Evolutionary conservation across 2,797 vertebrate species (phyloP).

Genomic region (Mus minutoides): DNA sequence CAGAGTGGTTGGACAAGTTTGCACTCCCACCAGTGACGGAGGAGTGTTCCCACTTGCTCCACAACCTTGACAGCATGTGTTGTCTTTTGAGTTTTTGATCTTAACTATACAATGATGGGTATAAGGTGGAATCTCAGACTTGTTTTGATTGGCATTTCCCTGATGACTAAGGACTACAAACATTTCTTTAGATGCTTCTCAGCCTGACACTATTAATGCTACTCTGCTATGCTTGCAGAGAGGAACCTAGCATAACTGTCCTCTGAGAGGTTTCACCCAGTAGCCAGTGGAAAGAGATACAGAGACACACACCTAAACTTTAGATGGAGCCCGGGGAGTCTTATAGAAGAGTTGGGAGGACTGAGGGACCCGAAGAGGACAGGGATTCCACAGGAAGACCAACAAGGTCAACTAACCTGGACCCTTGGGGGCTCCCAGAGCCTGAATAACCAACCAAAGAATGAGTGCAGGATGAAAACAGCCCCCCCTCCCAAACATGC

Average conservation of each 20-base stretch:
- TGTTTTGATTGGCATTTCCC: not conserved
- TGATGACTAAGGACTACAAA: not conserved
- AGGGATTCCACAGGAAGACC: not conserved
- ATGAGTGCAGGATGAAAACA: not conserved
- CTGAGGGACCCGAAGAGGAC: not conserved
- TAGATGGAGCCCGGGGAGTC: not conserved
- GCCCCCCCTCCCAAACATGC: not conserved
- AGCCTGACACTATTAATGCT: not conserved
- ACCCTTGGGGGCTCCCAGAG: not conserved
- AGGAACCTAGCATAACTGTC: not conserved
- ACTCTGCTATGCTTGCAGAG: not conserved
- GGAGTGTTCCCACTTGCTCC: not conserved
- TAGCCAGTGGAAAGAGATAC: not conserved
- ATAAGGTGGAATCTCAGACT: not conserved
- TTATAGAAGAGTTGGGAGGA: not conserved
- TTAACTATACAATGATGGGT: not conserved
- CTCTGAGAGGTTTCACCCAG: not conserved
- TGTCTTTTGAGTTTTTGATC: not conserved
- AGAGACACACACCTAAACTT: not conserved
- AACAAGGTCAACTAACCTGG: not conserved
- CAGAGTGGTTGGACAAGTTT: not conserved
- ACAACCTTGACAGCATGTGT: not conserved
- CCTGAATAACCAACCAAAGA: not conserved
- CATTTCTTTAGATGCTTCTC: not conserved
- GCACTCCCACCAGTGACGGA: not conserved